Evolutionary conservation across 2,797 vertebrate genomes (phyloP).

Genomic region (Chiroxiphia lanceolata): DNA sequence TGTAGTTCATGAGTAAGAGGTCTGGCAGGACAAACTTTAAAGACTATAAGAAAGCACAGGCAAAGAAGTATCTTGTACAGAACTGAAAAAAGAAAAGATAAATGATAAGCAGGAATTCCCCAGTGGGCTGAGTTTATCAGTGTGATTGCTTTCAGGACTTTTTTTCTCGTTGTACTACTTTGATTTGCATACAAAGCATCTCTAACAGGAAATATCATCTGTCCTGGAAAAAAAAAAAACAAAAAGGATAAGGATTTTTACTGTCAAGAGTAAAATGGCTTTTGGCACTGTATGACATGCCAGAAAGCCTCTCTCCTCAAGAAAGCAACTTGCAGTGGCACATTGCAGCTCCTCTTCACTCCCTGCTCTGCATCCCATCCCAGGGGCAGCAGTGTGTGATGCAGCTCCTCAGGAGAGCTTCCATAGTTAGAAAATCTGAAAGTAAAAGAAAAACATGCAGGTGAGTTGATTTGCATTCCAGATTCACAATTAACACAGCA

Average conservation of each 20-base stretch:
- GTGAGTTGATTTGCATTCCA: slow-evolving; percentile 62
- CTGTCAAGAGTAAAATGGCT: not conserved
- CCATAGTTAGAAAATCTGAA: slow-evolving; percentile 56
- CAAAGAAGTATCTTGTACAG: not conserved
- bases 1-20: not conserved
- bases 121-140: not conserved
- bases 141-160: slow-evolving; percentile 12
- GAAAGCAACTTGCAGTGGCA: not conserved
- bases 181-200: slow-evolving; percentile 38
- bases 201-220: slow-evolving; percentile 22
- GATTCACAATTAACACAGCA: slow-evolving; percentile 36
- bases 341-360: not conserved
- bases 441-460: slow-evolving; percentile 62
- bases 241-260: slow-evolving; percentile 10
- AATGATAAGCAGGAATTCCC: slow-evolving; percentile 45
- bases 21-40: not conserved
- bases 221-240: not conserved
- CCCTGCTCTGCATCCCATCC: not conserved
- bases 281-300: rapidly evolving
- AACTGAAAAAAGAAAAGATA: slow-evolving; percentile 12
- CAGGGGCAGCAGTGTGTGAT: rapidly evolving
- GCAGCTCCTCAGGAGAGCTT: not conserved
- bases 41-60: not conserved
- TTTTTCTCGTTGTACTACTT: not conserved
- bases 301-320: not conserved